Evolutionary conservation across 2,888 invertebrate species (phyloP), one percentile per base, ranked within the genome.

Genomic region (Minunthozetes semirufus): DNA sequence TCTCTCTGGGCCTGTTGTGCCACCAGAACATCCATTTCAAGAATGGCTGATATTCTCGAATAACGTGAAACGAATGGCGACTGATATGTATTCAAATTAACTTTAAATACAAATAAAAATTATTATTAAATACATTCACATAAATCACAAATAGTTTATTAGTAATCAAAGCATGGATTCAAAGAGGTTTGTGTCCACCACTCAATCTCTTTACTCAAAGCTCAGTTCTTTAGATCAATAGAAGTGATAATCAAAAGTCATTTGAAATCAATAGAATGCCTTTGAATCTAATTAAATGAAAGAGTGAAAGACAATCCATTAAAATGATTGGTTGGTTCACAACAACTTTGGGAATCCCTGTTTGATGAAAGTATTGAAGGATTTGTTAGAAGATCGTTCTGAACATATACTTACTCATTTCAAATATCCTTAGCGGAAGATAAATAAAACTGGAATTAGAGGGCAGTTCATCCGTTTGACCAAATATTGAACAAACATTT

Each of bases 11-110:
- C 90, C 81, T 96, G 95, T 78, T 94, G 94, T 3, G 96, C 95
- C 79, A 94, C 86, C 0, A 92, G 90, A 0, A 92, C 90, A 80
- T 97, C 96, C 81, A 95, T 85, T 84, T 99, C 98, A 76, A 98
- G 84, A 76, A 95, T 91, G 80, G 95, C 94, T 80, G 95, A 96
- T 19, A 98, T 86, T 76, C 93, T 89, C 1, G 94, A 92, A 85
- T 97, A 98, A 81, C 93, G 89, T 80, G 90, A 89, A 74, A 98
- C 89, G 77, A 98, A 90, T 79, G 90, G 91, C 72, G 88, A 88
- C 82, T 96, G 94, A 84, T 98, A 99, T 1, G 97, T 95, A 81
- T 90, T 90, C 77, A 97, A 86, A 82, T 98, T 96, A 77, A 96
- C 93, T 94, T 93, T 90, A 87, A 94, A 91, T 63, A 19, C 17